These are phyloP conservation scores for Drosophila baimaii DNA, from an alignment of 1,140 invertebrate genomes.

Conservation along the genomic window DNA sequence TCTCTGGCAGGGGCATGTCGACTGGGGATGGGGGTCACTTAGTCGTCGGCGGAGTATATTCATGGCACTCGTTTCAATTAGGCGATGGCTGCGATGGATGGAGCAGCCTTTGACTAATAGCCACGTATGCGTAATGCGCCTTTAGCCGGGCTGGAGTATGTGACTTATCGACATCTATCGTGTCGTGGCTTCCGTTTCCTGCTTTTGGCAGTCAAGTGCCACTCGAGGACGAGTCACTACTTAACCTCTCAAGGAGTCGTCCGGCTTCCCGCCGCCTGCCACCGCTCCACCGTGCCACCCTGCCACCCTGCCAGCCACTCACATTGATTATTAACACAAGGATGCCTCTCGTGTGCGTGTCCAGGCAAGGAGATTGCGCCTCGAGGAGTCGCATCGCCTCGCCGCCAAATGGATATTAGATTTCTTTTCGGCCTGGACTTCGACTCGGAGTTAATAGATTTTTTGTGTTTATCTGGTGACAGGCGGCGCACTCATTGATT, in stretches of 20 bases:
- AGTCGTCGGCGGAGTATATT: slow-evolving; percentile 26
- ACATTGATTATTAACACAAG: slow-evolving; percentile 55
- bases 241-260: slow-evolving; percentile 68
- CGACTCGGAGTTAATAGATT: slow-evolving; percentile 65
- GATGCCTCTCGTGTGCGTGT: slow-evolving; percentile 38
- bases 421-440: slow-evolving; percentile 46
- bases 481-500: slow-evolving; percentile 54
- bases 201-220: slow-evolving; percentile 62
- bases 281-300: too few species aligned
- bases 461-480: slow-evolving; percentile 66
- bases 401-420: slow-evolving; percentile 62
- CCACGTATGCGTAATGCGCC: slow-evolving; percentile 54
- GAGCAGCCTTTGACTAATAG: slow-evolving; percentile 51
- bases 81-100: neutral
- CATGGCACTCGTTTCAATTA: slow-evolving; percentile 66
- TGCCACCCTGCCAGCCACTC: slow-evolving; percentile 10
- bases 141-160: slow-evolving; percentile 49
- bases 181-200: slow-evolving; percentile 71
- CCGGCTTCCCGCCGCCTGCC: slow-evolving; percentile 6
- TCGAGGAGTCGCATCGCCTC: slow-evolving; percentile 43
- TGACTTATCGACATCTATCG: slow-evolving; percentile 75
- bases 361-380: slow-evolving; percentile 24
- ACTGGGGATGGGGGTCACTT: slow-evolving; percentile 42
- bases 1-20: slow-evolving; percentile 54
- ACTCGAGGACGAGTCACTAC: slow-evolving; percentile 55